Percentiles rank a stretch among this genome's conserved stretches.
These are phyloP conservation scores for Merluccius polli DNA, from an alignment of 2,797 vertebrate species.

Conservation along the genomic window DNA sequence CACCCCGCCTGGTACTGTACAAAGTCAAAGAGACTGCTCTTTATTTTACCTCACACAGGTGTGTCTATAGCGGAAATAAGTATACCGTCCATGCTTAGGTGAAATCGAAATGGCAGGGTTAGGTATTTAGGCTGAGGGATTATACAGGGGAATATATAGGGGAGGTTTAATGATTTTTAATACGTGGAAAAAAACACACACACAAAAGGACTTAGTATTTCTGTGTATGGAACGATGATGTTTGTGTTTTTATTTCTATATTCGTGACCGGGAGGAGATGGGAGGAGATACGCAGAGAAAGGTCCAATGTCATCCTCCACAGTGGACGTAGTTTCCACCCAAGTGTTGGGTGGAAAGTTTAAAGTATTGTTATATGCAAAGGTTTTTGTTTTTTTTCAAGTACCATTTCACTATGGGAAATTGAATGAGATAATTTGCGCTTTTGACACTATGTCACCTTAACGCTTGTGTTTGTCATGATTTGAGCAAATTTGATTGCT, in stretches of 20 bases:
- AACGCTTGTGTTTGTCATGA: slow-evolving; percentile 34
- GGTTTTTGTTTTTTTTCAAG: slow-evolving; percentile 15
- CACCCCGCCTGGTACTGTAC: slow-evolving; percentile 47
- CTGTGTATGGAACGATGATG: slow-evolving; percentile 55
- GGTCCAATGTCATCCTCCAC: background rate
- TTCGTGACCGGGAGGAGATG: background rate
- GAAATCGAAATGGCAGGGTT: slow-evolving; percentile 18
- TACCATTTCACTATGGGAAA: slow-evolving; percentile 41
- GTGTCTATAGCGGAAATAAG: slow-evolving; percentile 52
- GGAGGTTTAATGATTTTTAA: slow-evolving; percentile 39
- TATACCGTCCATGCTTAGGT: slow-evolving; percentile 28
- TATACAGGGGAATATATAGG: slow-evolving; percentile 25
- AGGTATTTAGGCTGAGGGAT: background rate
- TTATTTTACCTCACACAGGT: slow-evolving; percentile 65
- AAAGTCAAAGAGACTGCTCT: slow-evolving; percentile 63
- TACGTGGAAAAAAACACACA: slow-evolving; percentile 30
- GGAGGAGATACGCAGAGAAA: background rate
- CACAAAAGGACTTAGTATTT: slow-evolving; percentile 54
- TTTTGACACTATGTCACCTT: slow-evolving; percentile 45
- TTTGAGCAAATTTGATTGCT: slow-evolving; percentile 35
- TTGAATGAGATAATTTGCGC: slow-evolving; percentile 37
- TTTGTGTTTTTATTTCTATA: slow-evolving; percentile 56
- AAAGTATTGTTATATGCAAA: slow-evolving; percentile 21
- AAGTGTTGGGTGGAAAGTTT: slow-evolving; percentile 29
- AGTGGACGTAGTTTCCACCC: slow-evolving; percentile 29